A percentile compares a stretch with the other conserved stretches of the same genome.
phyloP scores from a whole-genome alignment of 2,113 vertebrate genomes.

The Dipodomys stephensi region DNA sequence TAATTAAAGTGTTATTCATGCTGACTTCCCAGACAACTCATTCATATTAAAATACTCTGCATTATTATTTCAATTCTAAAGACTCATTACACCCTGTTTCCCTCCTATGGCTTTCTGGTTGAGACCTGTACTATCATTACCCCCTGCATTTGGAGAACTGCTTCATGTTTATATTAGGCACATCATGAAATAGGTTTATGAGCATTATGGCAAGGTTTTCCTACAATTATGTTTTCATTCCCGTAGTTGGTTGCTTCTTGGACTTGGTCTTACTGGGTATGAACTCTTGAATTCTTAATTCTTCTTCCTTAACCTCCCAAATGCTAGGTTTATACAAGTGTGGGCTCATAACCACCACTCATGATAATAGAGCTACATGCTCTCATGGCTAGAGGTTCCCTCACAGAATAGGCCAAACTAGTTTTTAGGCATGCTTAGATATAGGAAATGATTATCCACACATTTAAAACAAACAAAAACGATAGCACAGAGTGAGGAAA shows the following conservation, averaged over 20 bases:
- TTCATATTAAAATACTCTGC: conserved; percentile 55
- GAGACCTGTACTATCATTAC: conserved; percentile 12
- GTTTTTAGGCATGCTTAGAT: conserved; percentile 6
- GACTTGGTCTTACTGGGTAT: not conserved
- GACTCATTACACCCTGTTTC: not conserved
- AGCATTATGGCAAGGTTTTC: conserved; percentile 22
- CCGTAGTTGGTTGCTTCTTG: not conserved
- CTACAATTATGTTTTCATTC: not conserved
- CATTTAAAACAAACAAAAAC: conserved; percentile 61
- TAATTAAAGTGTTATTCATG: conserved; percentile 44
- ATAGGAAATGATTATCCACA: conserved; percentile 23
- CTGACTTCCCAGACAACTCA: conserved; percentile 36
- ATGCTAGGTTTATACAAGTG: not conserved
- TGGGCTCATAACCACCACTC: too few species aligned
- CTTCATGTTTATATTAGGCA: conserved; percentile 58
- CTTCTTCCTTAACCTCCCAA: not conserved
- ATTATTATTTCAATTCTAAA: conserved; percentile 57
- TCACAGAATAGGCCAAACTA: conserved; percentile 26
- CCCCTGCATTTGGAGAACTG: conserved; percentile 31
- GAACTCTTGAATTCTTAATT: not conserved
- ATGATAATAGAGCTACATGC: not conserved
- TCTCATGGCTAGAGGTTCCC: not conserved
- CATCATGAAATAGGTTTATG: conserved; percentile 47
- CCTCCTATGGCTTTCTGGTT: conserved; percentile 49
- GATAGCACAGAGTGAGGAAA: not conserved